Base-by-base conservation (phyloP, 2,888 invertebrate genomes). In the Drosophila monieri region DNA sequence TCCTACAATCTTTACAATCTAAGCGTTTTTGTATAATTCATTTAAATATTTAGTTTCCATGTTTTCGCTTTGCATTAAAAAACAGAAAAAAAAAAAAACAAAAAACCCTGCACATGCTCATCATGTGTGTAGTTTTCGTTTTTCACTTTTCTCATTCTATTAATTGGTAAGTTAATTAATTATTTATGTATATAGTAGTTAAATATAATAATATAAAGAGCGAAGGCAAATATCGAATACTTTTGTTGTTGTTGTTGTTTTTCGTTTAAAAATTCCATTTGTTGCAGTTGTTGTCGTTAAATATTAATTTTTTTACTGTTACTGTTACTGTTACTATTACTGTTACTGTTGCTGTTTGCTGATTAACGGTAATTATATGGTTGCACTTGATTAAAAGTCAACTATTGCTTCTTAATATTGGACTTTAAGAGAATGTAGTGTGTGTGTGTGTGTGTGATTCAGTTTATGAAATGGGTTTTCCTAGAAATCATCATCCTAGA, bases 211-310 rank as follows among this genome's bases (percentile, higher is more conserved):
- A 75, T 80, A 80, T 80, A 78, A 83, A 80, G 79, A 80, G 78
- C 78, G 71, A 83, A 84, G 86, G 83, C 86, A 85, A 85, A 84
- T 84, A 76, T 84, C 84, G 83, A 85, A 84, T 84, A 84, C 86
- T 84, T 84, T 80, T 78, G 80, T 83, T 85, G 69, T 74, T 66
- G 51, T 74, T 73, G 69, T 74, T 66, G 51, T 74, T 73, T 58
- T 72, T 73, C 52, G 53, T 64, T 68, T 62, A 51, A 70, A 80
- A 78, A 61, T 83, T 84, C 66, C 68, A 75, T 81, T 73, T 69
- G 47, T 85, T 87, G 76, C 79, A 76, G 56, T 85, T 81, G 69
- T 73, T 46, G 14, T 55, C 39, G 18, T 41, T 52, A 30, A 48
- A 21, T 43, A 12, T 21, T 23, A 23, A 43, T 5, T 43, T 9